Evolutionary conservation across 2,888 invertebrate species (phyloP).

Genomic region (Subacronicta megacephala): DNA sequence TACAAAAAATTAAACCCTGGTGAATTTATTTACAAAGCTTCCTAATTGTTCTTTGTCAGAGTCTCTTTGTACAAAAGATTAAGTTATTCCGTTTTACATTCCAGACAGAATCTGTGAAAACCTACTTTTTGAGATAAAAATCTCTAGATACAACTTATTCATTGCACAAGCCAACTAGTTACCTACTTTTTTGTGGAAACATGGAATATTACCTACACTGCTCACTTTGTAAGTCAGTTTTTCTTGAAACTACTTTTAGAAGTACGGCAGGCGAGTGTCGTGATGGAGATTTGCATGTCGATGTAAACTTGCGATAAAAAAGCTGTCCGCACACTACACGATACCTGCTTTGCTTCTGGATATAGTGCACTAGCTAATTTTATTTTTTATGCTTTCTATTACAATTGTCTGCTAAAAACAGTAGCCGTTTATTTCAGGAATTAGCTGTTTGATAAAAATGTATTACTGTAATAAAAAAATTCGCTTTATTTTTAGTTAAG

Average conservation of each 20-base stretch:
- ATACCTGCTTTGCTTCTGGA: conserved; percentile 56
- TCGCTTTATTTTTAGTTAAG: conserved; percentile 22
- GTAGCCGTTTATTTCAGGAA: conserved; percentile 51
- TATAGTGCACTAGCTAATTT: conserved; percentile 37
- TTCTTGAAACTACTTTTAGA: conserved; percentile 67
- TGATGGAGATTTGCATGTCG: conserved; percentile 73
- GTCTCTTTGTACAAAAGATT: conserved; percentile 49
- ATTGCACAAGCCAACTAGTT: conserved; percentile 55
- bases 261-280: conserved; percentile 60
- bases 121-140: conserved; percentile 57
- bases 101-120: conserved; percentile 57
- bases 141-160: conserved; percentile 56
- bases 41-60: conserved; percentile 55
- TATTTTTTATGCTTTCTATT: conserved; percentile 13
- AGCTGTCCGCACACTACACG: conserved; percentile 54
- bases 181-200: conserved; percentile 52
- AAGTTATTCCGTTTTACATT: conserved; percentile 52
- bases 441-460: conserved; percentile 35
- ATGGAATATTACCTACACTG: conserved; percentile 54
- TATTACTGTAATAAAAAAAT: conserved; percentile 35
- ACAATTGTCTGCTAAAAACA: conserved; percentile 30
- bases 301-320: conserved; percentile 66
- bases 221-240: conserved; percentile 59
- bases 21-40: conserved; percentile 49
- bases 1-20: conserved; percentile 37